Base-by-base conservation (phyloP, 2,113 vertebrate genomes). In the Eclectus roratus region DNA sequence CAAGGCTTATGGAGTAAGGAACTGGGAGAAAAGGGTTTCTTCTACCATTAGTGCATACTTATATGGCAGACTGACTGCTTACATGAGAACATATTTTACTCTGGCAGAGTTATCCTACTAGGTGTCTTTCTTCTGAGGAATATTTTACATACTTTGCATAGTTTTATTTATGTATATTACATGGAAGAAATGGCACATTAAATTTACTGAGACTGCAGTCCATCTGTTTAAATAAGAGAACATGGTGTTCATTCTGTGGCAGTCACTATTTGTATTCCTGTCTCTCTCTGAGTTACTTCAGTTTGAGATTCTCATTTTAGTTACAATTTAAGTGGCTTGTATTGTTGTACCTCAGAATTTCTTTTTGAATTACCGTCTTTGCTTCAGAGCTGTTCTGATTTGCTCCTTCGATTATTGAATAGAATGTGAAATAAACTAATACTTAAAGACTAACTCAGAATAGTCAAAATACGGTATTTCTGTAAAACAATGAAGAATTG, bases 381-480 rank as follows among this genome's bases (percentile, higher is more conserved):
- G 16, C 25, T 83, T 81, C 52, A 73, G 24, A 60, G 37, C 20
- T 72, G 23, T 61, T 80, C 28, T 9, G 37, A 76, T 84, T 79
- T 89, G 18, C 19, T 23, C n/a, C 49, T 87, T 52, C 12, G 18
- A 29, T 93, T 94, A 70, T 82, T 83, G 17, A 31, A 78, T 46
- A 76, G 56, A 81, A 93, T 53, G 16, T 81, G 74, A 91, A 97
- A 88, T 77, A 92, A 81, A 88, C 29, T 55, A 71, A 47, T 88
- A 84, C 46, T 89, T 89, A 33, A 1, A 80, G 33, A 91, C 83
- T 96, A 88, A 88, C 85, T 88, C 91, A 85, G 33, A 78, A 35
- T 91, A 79, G 64, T 82, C 16, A 89, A 79, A 91, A 72, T 95
- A 97, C 23, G 97, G 93, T 91, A 89, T 91, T 95, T 95, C 52